Evolutionary conservation across 2,888 invertebrate species (phyloP), one percentile per base, ranked within the genome.

Genomic region (Platycheirus rosarum): DNA sequence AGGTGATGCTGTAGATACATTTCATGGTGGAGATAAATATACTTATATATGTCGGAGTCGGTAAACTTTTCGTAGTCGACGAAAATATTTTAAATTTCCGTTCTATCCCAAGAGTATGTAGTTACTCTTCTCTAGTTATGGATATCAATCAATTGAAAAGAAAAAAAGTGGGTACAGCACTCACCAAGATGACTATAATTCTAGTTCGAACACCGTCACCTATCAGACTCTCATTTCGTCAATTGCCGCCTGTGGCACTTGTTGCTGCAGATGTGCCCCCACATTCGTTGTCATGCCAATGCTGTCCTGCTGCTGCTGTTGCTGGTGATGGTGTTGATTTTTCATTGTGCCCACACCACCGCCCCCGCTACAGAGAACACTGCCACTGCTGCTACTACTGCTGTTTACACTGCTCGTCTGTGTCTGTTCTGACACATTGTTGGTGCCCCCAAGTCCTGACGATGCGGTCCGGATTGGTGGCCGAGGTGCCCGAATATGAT

Each of bases 221-320:
- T 90, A 95, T 96, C 96, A 96, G 94, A 96, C 96, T 91, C 96
- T 92, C 96, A 96, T 96, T 92, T 96, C 96, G 90, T 95, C 95
- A 91, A 96, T 96, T 82, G 95, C 95, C 85, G 96, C 96, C 89
- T 95, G 95, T 60, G 95, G 95, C 89, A 95, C 93, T 90, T 91
- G 87, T 91, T 93, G 84, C 91, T 92, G 80, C 90, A 92, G 7
- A 90, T 91, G 48, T 91, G 90, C 57, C 57, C 79, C 86, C 82
- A 91, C 89, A 0, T 92, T 90, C 40, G 86, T 85, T 77, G 86
- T 91, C 88, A 87, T 85, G 40, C 86, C 86, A 85, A 92, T 92
- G 55, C 91, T 89, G 63, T 89, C 91, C 75, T 84, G 84, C 20
- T 71, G 88, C 68, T 88, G 88, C 79, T 85, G 71, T 26, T 88